Base-by-base conservation (phyloP, 2,113 vertebrate species). In the Cacatua alba region DNA sequence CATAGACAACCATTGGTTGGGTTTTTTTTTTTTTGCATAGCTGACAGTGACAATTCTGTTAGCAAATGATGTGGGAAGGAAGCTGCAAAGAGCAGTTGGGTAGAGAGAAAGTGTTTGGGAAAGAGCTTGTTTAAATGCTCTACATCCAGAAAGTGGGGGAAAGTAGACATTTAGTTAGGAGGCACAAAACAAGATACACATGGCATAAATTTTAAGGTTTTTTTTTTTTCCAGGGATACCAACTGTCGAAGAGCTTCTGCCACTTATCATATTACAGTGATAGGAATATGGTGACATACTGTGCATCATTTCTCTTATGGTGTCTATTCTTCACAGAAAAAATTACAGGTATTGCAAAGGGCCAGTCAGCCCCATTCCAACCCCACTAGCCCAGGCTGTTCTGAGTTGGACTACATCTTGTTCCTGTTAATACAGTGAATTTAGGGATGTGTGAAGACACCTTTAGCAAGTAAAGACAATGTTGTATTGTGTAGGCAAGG, bases 371-470 rank as follows among this genome's bases (percentile, higher is more conserved):
- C 29, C 35, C 24, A 10, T 82, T 92, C 52, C 39, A 85, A 23
- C 16, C 12, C 11, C 23, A 57, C 24, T 13, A 62, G 52, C 26
- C 33, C 3, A 7, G 28, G 33, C 46, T 84, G 19, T 13, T 37
- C 25, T 60, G 39, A 65, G 26, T 17, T 65, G 11, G n/a, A 28
- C 29, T 77, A 29, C 57, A 59, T 75, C 62, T 64, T 75, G 4
- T 4, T 89, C 12, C 65, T 39, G 11, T 39, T 46, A 44, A 52
- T 18, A 39, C 7, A 60, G 20, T 44, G 33, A 72, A 55, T 67
- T 71, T 55, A 57, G 21, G 33, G 63, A 24, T 41, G 55, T 7
- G 11, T 57, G 33, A 81, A 70, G 10, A 17, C 0, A 0, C 39
- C 39, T 72, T 65, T 65, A 65, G 76, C 24, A 69, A 85, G 18